These are phyloP conservation scores for Musca vetustissima DNA, from an alignment of 1,140 invertebrate species.

Conservation along the genomic window DNA sequence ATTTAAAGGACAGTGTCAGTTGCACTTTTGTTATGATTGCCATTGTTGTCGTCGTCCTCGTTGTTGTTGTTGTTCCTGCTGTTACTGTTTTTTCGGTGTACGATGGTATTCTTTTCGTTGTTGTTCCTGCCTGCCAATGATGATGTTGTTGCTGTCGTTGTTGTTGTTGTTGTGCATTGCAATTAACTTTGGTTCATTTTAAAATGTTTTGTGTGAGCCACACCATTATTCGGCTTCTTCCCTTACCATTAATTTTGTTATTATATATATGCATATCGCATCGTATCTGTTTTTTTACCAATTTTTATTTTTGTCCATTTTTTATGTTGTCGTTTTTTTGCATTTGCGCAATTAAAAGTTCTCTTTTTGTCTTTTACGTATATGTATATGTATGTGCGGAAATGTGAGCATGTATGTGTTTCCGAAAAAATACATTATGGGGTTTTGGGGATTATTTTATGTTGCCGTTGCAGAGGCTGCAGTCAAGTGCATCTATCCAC, in stretches of 20 bases:
- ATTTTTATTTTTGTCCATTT: slow-evolving; percentile 28
- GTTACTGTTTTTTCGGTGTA: neutral
- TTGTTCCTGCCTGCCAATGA: neutral
- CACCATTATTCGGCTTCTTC: slow-evolving; percentile 14
- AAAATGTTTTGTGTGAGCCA: neutral
- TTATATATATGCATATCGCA: too few relatives aligned
- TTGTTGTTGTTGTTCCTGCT: neutral
- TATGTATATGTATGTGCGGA: too few relatives aligned
- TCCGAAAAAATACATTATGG: too few relatives aligned
- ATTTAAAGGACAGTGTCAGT: slow-evolving; percentile 24
- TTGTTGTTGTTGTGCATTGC: too few relatives aligned
- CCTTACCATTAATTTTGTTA: slow-evolving; percentile 29
- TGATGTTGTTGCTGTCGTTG: neutral
- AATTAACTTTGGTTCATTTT: too few relatives aligned
- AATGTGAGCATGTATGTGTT: too few relatives aligned
- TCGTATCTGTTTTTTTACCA: slow-evolving; percentile 8
- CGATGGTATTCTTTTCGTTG: too few relatives aligned
- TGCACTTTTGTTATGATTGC: slow-evolving; percentile 20
- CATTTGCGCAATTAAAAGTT: slow-evolving; percentile 39
- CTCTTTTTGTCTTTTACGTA: neutral
- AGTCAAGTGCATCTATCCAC: too few relatives aligned
- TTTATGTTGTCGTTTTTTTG: slow-evolving; percentile 35
- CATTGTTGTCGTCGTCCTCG: neutral
- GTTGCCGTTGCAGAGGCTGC: too few relatives aligned
- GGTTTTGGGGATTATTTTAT: too few relatives aligned